phyloP scores from a whole-genome alignment of 2,113 vertebrate genomes.

The Gadus macrocephalus region DNA sequence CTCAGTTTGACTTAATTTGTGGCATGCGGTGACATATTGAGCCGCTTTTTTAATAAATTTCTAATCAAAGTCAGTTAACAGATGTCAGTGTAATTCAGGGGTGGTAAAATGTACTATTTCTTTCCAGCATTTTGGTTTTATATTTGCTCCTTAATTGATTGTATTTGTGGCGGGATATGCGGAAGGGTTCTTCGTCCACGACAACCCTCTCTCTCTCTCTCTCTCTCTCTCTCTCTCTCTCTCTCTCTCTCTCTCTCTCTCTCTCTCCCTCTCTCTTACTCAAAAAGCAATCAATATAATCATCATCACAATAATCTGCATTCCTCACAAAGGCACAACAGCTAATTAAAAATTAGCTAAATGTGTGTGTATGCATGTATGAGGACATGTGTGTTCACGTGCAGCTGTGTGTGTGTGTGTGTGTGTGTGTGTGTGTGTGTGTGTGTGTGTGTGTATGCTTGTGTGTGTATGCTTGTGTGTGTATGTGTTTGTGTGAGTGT shows the following conservation, averaged over 20 bases:
- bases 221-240: constrained; percentile 1
- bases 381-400: background rate
- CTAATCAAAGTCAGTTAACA: too few species aligned
- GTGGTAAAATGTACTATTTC: too few species aligned
- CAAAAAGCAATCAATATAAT: constrained; percentile 37
- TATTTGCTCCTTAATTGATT: too few species aligned
- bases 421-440: constrained; percentile 7
- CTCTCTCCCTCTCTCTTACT: background rate
- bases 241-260: background rate
- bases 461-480: constrained; percentile 6
- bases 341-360: constrained; percentile 11
- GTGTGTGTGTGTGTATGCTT: too few species aligned
- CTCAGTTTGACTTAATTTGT: too few species aligned
- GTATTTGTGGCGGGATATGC: too few species aligned
- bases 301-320: constrained; percentile 32
- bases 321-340: constrained; percentile 27
- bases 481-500: background rate
- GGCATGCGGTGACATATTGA: too few species aligned
- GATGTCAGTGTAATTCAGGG: too few species aligned
- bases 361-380: background rate
- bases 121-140: too few species aligned
- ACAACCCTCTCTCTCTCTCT: too few species aligned
- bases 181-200: background rate
- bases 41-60: too few species aligned
- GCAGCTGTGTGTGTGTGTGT: background rate